Conservation (phyloP, 1,140 invertebrate species). For the Drosophila paulistorum region DNA sequence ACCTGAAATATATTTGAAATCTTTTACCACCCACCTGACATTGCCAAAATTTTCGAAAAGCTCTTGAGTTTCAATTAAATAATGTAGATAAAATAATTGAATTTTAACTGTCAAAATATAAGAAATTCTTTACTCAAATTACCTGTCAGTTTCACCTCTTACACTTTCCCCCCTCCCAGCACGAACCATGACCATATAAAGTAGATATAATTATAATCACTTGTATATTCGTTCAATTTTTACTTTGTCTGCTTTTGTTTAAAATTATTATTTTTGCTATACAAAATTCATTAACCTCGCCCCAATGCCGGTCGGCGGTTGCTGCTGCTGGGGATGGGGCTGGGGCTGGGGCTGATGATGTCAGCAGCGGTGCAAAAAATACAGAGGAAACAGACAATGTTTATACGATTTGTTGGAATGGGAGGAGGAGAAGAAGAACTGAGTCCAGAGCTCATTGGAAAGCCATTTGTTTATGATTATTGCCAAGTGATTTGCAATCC, state of each 20-base stretch:
- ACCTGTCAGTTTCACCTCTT: not conserved
- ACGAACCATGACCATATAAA: not conserved
- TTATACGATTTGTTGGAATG: constrained; percentile 43
- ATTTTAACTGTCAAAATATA: too few species aligned
- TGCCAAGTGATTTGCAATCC: constrained; percentile 61
- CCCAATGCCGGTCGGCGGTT: not conserved
- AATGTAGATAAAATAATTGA: too few species aligned
- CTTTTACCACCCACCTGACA: too few species aligned
- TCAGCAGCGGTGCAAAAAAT: constrained; percentile 32
- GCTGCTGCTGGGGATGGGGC: not conserved
- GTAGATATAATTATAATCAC: constrained; percentile 39
- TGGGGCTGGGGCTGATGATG: constrained; percentile 13
- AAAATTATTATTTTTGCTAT: not conserved
- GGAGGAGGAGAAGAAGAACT: constrained; percentile 27
- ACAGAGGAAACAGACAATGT: constrained; percentile 40
- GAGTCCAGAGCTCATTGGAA: constrained; percentile 24
- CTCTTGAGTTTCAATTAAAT: not conserved
- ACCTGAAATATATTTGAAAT: constrained; percentile 7
- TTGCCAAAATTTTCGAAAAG: not conserved
- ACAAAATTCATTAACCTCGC: constrained; percentile 64
- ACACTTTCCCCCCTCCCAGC: not conserved
- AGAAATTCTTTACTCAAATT: not conserved
- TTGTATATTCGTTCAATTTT: constrained; percentile 26
- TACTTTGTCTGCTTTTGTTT: constrained; percentile 21
- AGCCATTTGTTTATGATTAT: constrained; percentile 70